These are phyloP conservation scores for Myotis lucifugus DNA, from an alignment of 2,113 vertebrate species.

Conservation along the genomic window DNA sequence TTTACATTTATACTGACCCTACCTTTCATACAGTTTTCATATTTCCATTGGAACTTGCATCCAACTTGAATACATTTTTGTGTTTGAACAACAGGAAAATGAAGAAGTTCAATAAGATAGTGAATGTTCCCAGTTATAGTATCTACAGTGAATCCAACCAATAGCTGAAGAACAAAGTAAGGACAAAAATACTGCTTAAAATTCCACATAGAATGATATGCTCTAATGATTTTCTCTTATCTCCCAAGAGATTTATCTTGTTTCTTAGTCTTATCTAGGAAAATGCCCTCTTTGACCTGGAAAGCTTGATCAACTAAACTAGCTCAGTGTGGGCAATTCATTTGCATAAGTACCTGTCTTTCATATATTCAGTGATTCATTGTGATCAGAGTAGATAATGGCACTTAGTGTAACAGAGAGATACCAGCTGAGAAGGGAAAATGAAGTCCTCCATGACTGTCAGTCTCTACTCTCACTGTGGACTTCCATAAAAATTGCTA, in stretches of 20 bases:
- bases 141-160: not conserved
- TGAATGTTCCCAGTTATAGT: constrained; percentile 5
- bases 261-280: constrained; percentile 42
- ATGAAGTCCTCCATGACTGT: not conserved
- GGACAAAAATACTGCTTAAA: constrained; percentile 5
- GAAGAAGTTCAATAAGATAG: not conserved
- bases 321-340: not conserved
- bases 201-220: constrained; percentile 7
- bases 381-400: not conserved
- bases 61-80: not conserved
- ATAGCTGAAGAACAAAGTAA: not conserved
- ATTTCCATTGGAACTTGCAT: not conserved
- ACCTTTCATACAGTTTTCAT: not conserved
- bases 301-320: constrained; percentile 29
- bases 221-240: constrained; percentile 28
- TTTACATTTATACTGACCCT: constrained; percentile 4
- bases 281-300: constrained; percentile 47
- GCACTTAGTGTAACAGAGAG: not conserved
- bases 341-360: constrained; percentile 55
- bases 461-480: not conserved
- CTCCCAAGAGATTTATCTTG: constrained; percentile 28
- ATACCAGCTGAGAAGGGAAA: not conserved
- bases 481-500: not conserved
- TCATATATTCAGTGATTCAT: constrained; percentile 1
- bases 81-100: not conserved